phyloP scores from a whole-genome alignment of 2,797 vertebrate species.

The Prunella strophiata region DNA sequence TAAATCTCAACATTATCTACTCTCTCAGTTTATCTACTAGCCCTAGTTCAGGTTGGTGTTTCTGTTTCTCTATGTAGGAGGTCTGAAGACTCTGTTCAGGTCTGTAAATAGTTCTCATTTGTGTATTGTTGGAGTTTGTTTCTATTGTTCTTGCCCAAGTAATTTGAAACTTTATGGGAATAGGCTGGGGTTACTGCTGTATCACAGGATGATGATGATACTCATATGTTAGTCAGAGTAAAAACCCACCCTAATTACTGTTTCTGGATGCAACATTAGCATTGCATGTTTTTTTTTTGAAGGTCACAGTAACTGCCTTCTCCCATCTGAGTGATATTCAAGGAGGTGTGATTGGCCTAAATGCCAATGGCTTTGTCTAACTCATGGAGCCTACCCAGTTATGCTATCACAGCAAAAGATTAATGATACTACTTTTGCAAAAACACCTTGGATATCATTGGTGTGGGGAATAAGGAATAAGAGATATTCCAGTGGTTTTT shows the following conservation, averaged over 20 bases:
- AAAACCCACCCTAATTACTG: neutral
- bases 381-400: neutral
- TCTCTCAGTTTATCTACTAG: neutral
- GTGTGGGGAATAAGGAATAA: accelerated
- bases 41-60: neutral
- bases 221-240: neutral
- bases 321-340: neutral
- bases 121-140: neutral
- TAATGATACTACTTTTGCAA: neutral
- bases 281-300: neutral
- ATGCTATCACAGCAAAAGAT: neutral
- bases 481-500: neutral
- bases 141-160: neutral
- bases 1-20: neutral
- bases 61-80: neutral
- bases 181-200: neutral
- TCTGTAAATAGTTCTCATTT: neutral
- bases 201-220: neutral
- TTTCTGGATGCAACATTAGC: neutral
- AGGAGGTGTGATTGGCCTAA: neutral
- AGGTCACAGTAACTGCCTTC: neutral
- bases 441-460: neutral
- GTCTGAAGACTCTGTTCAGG: neutral
- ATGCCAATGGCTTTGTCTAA: neutral
- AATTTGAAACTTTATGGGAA: neutral